phyloP scores from a whole-genome alignment of 35 echinoderm and acorn worm genomes.

The Holothuria glaberrima region DNA sequence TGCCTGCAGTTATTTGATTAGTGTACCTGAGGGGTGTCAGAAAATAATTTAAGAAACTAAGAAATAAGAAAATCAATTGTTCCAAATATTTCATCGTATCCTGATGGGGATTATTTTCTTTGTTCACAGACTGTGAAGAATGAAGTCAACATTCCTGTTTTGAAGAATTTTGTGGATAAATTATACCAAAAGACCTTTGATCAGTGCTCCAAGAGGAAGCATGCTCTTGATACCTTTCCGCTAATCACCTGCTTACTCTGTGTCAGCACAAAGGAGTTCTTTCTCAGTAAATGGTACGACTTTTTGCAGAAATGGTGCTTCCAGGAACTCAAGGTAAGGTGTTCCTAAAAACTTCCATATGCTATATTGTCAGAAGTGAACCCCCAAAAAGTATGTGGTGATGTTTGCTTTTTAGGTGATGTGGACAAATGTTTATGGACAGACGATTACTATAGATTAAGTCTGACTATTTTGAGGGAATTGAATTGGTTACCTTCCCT shows the following conservation, averaged over 20 bases:
- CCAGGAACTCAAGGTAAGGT: slow-evolving; percentile 82
- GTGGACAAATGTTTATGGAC: too few relatives aligned
- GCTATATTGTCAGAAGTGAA: neutral
- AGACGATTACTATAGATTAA: too few relatives aligned
- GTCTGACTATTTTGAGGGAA: neutral
- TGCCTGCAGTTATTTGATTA: neutral
- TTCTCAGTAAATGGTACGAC: slow-evolving; percentile 91
- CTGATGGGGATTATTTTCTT: neutral
- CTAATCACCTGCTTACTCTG: slow-evolving; percentile 93
- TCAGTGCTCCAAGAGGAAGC: slow-evolving; percentile 92
- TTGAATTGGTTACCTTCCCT: too few relatives aligned
- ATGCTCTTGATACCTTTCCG: slow-evolving; percentile 89
- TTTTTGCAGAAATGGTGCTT: slow-evolving; percentile 84
- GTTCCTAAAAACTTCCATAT: neutral
- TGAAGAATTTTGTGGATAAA: slow-evolving; percentile 99
- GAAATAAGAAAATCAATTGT: neutral
- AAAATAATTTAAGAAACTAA: neutral
- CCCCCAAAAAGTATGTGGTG: too few relatives aligned
- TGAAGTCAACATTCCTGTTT: slow-evolving; percentile 98
- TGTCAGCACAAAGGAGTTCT: slow-evolving; percentile 98
- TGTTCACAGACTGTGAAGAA: slow-evolving; percentile 84
- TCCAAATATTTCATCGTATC: too few relatives aligned
- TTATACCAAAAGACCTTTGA: slow-evolving; percentile 89
- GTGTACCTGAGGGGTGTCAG: neutral
- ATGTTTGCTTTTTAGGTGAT: too few relatives aligned